Evolutionary conservation across 2,797 vertebrate species (phyloP).

Genomic region (Pangasius djambal): DNA sequence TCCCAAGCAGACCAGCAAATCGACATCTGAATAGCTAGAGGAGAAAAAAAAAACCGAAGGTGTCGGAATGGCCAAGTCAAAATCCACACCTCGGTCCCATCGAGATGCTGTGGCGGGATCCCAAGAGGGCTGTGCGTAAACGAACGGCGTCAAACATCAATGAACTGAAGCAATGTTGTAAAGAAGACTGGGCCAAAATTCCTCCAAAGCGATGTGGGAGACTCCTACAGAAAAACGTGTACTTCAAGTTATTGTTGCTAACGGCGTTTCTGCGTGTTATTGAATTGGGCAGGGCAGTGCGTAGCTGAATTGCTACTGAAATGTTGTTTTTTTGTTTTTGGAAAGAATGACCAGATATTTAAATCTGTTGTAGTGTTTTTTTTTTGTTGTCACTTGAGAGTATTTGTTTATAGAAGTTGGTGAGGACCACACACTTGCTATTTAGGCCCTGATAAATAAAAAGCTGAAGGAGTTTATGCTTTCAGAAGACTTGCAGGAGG

Average conservation of each 20-base stretch:
- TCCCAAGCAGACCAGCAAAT: not conserved
- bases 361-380: no score
- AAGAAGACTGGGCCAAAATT: no score
- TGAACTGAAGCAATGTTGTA: no score
- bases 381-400: not conserved
- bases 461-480: not conserved
- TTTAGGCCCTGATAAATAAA: not conserved
- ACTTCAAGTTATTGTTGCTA: not conserved
- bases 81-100: not conserved
- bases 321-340: no score
- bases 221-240: no score
- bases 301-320: not conserved
- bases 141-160: no score
- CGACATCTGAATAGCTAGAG: not conserved
- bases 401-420: not conserved
- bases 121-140: no score
- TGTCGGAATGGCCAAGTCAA: not conserved
- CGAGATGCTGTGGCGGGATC: no score
- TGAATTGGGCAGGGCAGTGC: not conserved
- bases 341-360: not conserved
- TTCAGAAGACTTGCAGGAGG: not conserved
- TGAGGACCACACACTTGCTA: not conserved
- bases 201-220: not conserved
- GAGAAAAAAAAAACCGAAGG: not conserved
- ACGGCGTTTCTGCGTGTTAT: not conserved